Evolutionary conservation across 2,113 vertebrate genomes (phyloP), one percentile per base, ranked within the genome.

Genomic region (Ibidorhyncha struthersii): DNA sequence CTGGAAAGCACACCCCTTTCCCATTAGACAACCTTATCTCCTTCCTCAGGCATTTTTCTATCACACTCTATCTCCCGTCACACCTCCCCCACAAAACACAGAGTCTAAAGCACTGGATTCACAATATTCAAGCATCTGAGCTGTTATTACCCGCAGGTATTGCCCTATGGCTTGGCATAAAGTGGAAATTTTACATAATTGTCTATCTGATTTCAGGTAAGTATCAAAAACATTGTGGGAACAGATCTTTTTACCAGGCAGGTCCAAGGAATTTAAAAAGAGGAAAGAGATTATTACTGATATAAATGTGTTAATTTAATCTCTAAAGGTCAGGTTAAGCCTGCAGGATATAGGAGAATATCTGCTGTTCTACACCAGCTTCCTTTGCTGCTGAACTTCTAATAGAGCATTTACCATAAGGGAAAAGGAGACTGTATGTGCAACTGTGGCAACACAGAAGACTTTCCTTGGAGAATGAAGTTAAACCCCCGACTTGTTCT

Each of bases 311-410:
- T 50, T 86, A 86, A 86, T 90, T 86, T 84, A 88, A 65, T 66
- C 63, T 89, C 59, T 82, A 82, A 95, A 94, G 47, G 66, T 59
- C 58, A 91, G 53, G 79, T 76, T 91, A 84, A 94, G n/a, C 72
- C 85, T 94, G 63, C 63, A 93, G 79, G 65, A 65, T 84, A 43
- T 0, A 66, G 26, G 27, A 65, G 22, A 32, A 23, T 84, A 89
- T 23, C 72, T 84, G 30, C 79, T 94, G 40, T 26, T 21, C 87
- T 90, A 65, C 22, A 91, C 18, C 67, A 56, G 72, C 59, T 76
- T 65, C n/a, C n/a, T 76, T 93, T 76, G 62, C 50, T 76, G 80
- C 47, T 93, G 61, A 87, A 77, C 43, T 86, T 72, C 25, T 34
- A 38, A 61, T 12, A 83, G 52, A 81, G 55, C 29, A 50, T 69